Evolutionary conservation across 2,113 vertebrate genomes (phyloP).

Genomic region (Marcusenius ussheri): DNA sequence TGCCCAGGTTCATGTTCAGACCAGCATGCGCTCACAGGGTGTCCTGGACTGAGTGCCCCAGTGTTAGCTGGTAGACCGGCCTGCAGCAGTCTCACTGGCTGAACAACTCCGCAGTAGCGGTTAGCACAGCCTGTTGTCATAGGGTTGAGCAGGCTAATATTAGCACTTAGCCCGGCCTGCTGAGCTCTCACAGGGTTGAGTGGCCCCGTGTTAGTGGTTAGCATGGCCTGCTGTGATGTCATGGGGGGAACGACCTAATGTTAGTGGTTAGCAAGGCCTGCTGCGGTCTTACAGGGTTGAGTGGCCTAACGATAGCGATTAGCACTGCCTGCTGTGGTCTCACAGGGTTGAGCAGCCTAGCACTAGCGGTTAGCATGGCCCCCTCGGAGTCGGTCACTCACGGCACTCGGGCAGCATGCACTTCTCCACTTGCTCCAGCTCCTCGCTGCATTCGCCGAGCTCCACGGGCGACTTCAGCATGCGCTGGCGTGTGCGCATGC

Average conservation of each 20-base stretch:
- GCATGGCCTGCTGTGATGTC: not conserved
- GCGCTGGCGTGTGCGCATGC: slow-evolving; percentile 76
- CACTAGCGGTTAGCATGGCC: not conserved
- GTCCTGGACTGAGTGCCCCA: not conserved
- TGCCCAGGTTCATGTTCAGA: not conserved
- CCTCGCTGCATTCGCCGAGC: slow-evolving; percentile 90
- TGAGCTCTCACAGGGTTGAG: not conserved
- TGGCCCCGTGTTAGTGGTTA: not conserved
- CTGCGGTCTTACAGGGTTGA: not conserved
- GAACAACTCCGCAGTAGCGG: not conserved
- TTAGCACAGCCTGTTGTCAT: not conserved
- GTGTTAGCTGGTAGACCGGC: not conserved
- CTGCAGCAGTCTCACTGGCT: not conserved
- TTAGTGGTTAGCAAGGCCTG: not conserved
- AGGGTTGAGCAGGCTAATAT: not conserved
- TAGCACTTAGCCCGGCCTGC: not conserved
- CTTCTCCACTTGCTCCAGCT: slow-evolving; percentile 92
- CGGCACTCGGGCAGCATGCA: slow-evolving; percentile 98
- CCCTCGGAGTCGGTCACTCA: slow-evolving; percentile 56
- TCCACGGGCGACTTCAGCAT: slow-evolving; percentile 90
- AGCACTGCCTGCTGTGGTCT: not conserved
- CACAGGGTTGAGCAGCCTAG: not conserved
- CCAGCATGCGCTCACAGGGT: too few species aligned
- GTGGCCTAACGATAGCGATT: not conserved
- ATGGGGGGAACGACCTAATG: not conserved